Percentiles rank a stretch among this genome's conserved stretches.
phyloP scores from a whole-genome alignment of 2,113 vertebrate species.

The Empidonax alnorum region DNA sequence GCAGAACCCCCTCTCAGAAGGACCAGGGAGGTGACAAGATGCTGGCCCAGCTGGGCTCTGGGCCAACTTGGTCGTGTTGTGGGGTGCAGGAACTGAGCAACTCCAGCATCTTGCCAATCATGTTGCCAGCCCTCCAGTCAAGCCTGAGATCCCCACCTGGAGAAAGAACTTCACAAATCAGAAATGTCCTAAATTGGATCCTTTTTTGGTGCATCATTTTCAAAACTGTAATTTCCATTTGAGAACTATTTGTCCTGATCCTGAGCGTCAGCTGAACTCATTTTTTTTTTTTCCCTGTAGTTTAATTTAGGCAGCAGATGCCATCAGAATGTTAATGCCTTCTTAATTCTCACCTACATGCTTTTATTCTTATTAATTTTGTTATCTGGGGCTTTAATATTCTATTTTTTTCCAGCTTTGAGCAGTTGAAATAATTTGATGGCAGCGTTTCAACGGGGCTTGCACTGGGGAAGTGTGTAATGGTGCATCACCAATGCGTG shows the following conservation, averaged over 20 bases:
- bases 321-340: conserved; percentile 71
- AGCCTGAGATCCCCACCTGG: conserved; percentile 64
- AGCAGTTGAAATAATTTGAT: conserved; percentile 64
- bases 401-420: conserved; percentile 58
- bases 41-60: neutral
- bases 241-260: conserved; percentile 71
- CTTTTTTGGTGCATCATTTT: conserved; percentile 66
- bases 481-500: conserved; percentile 57
- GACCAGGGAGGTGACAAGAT: neutral
- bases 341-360: conserved; percentile 75
- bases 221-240: conserved; percentile 70
- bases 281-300: conserved; percentile 32
- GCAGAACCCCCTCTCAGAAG: neutral
- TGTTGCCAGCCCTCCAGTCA: conserved; percentile 33
- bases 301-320: conserved; percentile 74
- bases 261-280: conserved; percentile 64
- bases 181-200: conserved; percentile 69
- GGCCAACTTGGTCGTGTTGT: neutral
- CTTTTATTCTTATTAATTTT: conserved; percentile 76
- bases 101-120: conserved; percentile 31
- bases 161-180: conserved; percentile 63
- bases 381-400: conserved; percentile 68
- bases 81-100: neutral
- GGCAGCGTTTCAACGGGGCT: conserved; percentile 50
- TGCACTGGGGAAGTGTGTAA: conserved; percentile 43